Percentiles rank a stretch among this genome's conserved stretches.
Conservation (phyloP, 2,888 invertebrate species). For the Rhamnusium bicolor region DNA sequence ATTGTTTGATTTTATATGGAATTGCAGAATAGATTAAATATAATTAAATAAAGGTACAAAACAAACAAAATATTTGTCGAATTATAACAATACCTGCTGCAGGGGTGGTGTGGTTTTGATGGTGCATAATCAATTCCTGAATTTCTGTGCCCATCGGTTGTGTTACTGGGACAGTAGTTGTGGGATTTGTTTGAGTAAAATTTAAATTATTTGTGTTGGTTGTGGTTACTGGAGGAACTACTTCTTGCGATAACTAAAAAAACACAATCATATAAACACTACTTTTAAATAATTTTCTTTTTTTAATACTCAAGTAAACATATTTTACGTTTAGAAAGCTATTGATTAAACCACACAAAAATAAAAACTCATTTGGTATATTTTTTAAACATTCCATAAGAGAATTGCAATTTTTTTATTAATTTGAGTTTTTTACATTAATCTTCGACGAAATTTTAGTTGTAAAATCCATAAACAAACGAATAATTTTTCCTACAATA, state of each 20-base stretch:
- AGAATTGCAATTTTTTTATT: no score
- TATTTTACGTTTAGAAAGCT: no score
- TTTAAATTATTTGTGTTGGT: slow-evolving; percentile 63
- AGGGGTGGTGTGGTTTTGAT: slow-evolving; percentile 67
- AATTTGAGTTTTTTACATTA: no score
- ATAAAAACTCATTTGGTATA: no score
- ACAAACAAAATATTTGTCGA: neutral
- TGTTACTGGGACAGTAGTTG: slow-evolving; percentile 59
- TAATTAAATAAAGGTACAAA: slow-evolving; percentile 12
- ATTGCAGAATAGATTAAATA: neutral
- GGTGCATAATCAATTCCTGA: slow-evolving; percentile 70
- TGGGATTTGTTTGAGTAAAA: slow-evolving; percentile 65
- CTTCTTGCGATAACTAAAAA: slow-evolving; percentile 61
- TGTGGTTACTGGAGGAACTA: slow-evolving; percentile 57
- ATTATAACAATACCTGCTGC: slow-evolving; percentile 52
- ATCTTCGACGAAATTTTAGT: no score
- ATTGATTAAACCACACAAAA: no score
- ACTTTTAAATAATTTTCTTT: no score
- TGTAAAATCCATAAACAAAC: no score
- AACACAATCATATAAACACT: neutral
- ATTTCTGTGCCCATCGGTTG: slow-evolving; percentile 68
- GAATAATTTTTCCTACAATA: no score
- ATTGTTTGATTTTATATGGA: neutral
- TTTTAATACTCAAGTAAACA: no score
- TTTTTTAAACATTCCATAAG: no score